Percentiles rank a stretch among this genome's conserved stretches.
phyloP scores from a whole-genome alignment of 2,888 invertebrate genomes.

The Thumatha senex region DNA sequence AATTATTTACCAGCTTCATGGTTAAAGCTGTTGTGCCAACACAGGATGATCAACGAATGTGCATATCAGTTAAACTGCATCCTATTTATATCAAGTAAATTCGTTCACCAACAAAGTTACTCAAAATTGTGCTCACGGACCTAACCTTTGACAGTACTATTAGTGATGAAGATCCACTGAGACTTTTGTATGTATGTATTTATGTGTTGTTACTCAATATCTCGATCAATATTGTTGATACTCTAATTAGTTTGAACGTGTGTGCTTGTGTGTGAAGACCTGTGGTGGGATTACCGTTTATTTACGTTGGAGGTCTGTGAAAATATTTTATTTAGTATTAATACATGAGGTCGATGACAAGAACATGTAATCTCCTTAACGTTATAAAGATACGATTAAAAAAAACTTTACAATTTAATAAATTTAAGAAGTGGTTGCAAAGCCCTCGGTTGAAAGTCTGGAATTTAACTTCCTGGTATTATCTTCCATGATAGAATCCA shows the following conservation, averaged over 20 bases:
- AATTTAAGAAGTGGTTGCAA: no score
- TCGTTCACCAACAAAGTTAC: slow-evolving; percentile 70
- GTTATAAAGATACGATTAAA: no score
- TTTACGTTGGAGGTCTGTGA: slow-evolving; percentile 40
- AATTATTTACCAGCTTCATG: slow-evolving; percentile 76
- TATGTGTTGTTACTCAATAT: slow-evolving; percentile 62
- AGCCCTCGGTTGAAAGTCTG: no score
- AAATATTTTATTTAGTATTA: slow-evolving; percentile 4
- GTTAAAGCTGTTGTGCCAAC: slow-evolving; percentile 60
- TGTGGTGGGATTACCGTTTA: slow-evolving; percentile 34
- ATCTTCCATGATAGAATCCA: no score
- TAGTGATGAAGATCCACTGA: slow-evolving; percentile 38
- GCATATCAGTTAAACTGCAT: slow-evolving; percentile 48
- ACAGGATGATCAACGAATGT: slow-evolving; percentile 65
- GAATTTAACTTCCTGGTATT: no score
- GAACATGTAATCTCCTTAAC: background rate
- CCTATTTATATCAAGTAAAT: slow-evolving; percentile 78
- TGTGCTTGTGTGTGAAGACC: slow-evolving; percentile 32
- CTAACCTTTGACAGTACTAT: slow-evolving; percentile 74
- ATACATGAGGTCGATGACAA: slow-evolving; percentile 1
- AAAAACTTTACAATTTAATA: no score
- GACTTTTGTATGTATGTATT: slow-evolving; percentile 31
- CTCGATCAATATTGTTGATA: slow-evolving; percentile 66
- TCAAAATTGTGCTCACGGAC: slow-evolving; percentile 66
- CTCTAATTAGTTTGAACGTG: slow-evolving; percentile 64